These are phyloP conservation scores for Heteractis magnifica DNA, from an alignment of 92 coral and sea anemone species.

Conservation along the genomic window DNA sequence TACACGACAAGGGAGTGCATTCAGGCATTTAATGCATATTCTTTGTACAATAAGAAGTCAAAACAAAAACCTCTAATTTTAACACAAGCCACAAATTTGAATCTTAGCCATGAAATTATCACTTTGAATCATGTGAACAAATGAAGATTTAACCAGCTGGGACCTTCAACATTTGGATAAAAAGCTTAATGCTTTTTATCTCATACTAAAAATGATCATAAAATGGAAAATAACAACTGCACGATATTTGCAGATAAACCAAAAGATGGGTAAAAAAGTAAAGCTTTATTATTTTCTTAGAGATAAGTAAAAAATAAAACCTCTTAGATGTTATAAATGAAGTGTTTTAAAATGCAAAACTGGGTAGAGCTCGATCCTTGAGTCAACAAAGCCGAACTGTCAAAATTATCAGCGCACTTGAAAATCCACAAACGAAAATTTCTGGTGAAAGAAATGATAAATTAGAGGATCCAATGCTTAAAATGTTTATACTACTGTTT, in stretches of 20 bases:
- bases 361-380: background rate
- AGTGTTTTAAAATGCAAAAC: background rate
- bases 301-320: background rate
- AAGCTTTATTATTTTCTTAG: background rate
- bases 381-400: background rate
- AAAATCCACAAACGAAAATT: background rate
- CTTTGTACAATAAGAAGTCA: background rate
- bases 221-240: background rate
- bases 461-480: background rate
- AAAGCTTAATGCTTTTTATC: background rate
- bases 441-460: background rate
- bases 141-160: background rate
- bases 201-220: background rate
- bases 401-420: slow-evolving; percentile 14
- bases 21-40: background rate
- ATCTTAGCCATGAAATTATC: background rate
- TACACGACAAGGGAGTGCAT: background rate
- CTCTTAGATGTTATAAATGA: background rate
- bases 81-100: background rate
- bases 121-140: background rate
- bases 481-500: background rate
- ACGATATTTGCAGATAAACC: background rate
- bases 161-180: background rate
- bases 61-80: background rate
- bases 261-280: background rate